Evolutionary conservation across 1,140 invertebrate species (phyloP).

Genomic region (Aphaenogaster floridana): DNA sequence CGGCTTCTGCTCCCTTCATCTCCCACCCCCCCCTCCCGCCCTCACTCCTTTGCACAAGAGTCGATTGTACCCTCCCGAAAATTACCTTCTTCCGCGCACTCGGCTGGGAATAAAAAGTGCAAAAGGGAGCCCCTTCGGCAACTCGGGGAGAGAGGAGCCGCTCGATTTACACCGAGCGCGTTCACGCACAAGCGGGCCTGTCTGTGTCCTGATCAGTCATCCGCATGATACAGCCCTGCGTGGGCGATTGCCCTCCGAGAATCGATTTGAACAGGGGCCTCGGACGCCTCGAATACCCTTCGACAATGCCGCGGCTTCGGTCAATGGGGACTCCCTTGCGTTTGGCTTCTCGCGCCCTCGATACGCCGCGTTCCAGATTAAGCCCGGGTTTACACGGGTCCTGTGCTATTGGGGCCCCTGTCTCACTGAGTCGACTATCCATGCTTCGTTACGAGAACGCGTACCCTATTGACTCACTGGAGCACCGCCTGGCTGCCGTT

Average conservation of each 20-base stretch:
- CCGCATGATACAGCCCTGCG: conserved; percentile 61
- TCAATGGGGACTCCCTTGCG: conserved; percentile 37
- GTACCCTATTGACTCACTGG: conserved; percentile 37
- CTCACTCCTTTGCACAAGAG: neutral
- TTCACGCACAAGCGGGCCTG: conserved; percentile 23
- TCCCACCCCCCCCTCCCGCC: neutral
- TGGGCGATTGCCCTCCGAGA: conserved; percentile 63
- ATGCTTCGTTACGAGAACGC: conserved; percentile 36
- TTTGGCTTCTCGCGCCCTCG: conserved; percentile 72
- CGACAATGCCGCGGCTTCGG: conserved; percentile 61
- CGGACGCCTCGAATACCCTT: conserved; percentile 22
- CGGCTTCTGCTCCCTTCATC: neutral
- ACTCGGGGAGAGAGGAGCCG: neutral
- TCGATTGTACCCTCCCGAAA: conserved; percentile 34
- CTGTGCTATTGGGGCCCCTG: conserved; percentile 22
- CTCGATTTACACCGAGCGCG: conserved; percentile 33
- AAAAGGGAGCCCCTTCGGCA: no score
- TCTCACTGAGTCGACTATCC: conserved; percentile 35
- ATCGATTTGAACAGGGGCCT: conserved; percentile 62
- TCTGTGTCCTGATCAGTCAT: conserved; percentile 39
- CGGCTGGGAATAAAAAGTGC: conserved; percentile 49
- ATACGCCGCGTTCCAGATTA: conserved; percentile 78
- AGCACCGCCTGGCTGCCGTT: no score
- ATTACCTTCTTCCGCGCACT: conserved; percentile 64
- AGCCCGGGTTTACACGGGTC: conserved; percentile 65